Evolutionary conservation across 2,888 invertebrate genomes (phyloP), one percentile per base, ranked within the genome.

Genomic region (Clistopyga incitator): DNA sequence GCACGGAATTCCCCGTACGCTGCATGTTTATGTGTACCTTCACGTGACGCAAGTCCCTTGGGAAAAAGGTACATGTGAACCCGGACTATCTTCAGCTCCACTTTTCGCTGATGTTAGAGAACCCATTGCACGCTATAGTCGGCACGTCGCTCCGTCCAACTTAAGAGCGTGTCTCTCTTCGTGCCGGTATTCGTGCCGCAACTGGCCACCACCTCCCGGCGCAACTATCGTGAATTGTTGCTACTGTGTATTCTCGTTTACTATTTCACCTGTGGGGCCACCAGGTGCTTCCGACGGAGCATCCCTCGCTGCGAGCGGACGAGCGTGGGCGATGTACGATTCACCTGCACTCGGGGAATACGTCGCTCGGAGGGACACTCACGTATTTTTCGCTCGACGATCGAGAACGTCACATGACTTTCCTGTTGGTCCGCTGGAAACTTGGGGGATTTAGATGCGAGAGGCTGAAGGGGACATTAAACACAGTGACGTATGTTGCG

Each of bases 201-300:
- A 23, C 29, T n/a, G 42, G 64, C 45, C 29, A 29, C 18, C n/a
- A 29, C 59, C 42, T 15, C 25, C 50, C 13, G 38, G 18, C 38
- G 50, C 20, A 47, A 29, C n/a, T 59, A 67, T 78, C 78, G 42
- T 59, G 50, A 67, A 82, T 34, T 34, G 50, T 38, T n/a, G 71
- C 76, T 11, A 47, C 45, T 56, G 59, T 50, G 47, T 25, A 47
- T 71, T 67, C 59, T 42, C 65, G 11, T 64, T 83, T 78, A 78
- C 82, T 86, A 70, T 85, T 87, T 85, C 74, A 82, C 79, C 67
- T 61, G 56, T 38, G 61, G 61, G 8, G 76, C 65, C 65, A 79
- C 85, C 72, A 80, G 76, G 84, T 84, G 78, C 74, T 54, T 29
- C 59, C 10, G 6, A 50, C 4, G n/a, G 42, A 65, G 47, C 75